These are phyloP conservation scores for Matsumyia berberina DNA, from an alignment of 2,888 invertebrate species.

Conservation along the genomic window DNA sequence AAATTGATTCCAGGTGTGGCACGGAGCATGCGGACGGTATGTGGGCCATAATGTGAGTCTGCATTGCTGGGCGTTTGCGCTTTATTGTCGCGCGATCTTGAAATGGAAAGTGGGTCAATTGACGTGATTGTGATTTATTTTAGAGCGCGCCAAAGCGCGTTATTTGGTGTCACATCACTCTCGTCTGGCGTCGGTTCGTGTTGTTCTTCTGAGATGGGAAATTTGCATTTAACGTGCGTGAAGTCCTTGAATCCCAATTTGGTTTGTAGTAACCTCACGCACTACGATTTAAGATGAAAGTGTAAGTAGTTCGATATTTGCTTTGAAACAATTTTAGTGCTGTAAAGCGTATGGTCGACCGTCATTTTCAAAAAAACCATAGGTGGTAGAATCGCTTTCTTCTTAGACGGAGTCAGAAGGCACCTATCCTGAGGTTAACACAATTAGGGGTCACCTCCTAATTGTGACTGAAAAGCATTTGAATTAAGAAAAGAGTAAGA, in stretches of 20 bases:
- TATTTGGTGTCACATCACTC: slow-evolving; percentile 22
- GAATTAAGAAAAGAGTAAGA: too few relatives aligned
- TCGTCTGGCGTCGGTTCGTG: not conserved
- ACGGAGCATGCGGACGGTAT: slow-evolving; percentile 31
- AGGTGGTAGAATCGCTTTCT: too few relatives aligned
- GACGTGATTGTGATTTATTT: slow-evolving; percentile 46
- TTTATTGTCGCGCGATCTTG: slow-evolving; percentile 65
- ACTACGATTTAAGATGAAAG: too few relatives aligned
- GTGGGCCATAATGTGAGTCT: slow-evolving; percentile 43
- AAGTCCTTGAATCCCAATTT: not conserved
- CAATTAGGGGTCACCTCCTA: too few relatives aligned
- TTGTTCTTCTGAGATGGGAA: slow-evolving; percentile 10
- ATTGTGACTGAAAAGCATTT: too few relatives aligned
- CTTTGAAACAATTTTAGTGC: too few relatives aligned
- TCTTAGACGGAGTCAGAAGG: too few relatives aligned
- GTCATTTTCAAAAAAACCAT: too few relatives aligned
- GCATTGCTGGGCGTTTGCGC: slow-evolving; percentile 53
- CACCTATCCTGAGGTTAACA: too few relatives aligned
- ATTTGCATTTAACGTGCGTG: slow-evolving; percentile 53
- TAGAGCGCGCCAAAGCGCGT: slow-evolving; percentile 26
- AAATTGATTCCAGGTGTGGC: slow-evolving; percentile 66
- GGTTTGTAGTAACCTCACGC: not conserved
- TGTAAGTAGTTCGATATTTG: too few relatives aligned
- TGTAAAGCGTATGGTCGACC: too few relatives aligned
- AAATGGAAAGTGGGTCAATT: slow-evolving; percentile 74